These are phyloP conservation scores for Ceyx erithaca DNA, from an alignment of 2,797 vertebrate species.

Conservation along the genomic window DNA sequence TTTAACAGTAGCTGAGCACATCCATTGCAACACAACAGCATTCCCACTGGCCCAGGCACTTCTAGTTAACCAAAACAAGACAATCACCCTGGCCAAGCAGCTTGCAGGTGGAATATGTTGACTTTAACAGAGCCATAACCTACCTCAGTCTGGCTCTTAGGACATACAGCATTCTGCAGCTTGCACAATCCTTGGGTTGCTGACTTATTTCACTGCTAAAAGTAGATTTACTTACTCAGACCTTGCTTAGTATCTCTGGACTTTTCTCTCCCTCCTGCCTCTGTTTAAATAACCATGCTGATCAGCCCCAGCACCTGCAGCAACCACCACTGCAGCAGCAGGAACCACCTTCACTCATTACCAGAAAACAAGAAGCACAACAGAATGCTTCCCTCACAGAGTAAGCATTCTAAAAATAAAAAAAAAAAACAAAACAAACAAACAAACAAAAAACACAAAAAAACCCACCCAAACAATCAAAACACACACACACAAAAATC, in stretches of 20 bases:
- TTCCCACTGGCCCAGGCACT: neutral
- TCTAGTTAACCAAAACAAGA: slow-evolving; percentile 8
- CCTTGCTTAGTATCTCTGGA: neutral
- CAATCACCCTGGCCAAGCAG: neutral
- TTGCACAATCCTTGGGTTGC: neutral
- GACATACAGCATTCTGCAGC: neutral
- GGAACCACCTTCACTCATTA: neutral
- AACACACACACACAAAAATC: too few species aligned
- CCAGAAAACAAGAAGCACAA: neutral
- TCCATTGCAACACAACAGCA: neutral
- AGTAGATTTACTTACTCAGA: neutral
- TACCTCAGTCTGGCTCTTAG: neutral
- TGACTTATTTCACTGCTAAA: neutral
- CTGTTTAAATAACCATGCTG: neutral
- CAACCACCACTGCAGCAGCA: neutral
- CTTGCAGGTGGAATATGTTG: neutral
- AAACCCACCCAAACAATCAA: too few species aligned
- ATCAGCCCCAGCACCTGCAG: neutral
- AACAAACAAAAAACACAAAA: too few species aligned
- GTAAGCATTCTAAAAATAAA: neutral
- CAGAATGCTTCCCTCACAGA: neutral
- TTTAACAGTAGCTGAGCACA: neutral
- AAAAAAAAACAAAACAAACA: neutral
- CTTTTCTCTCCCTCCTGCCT: neutral
- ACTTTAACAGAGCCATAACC: neutral